A percentile compares a stretch with the other conserved stretches of the same genome.
Conservation (phyloP, 2,888 invertebrate species). For the Trachelus stipa region DNA sequence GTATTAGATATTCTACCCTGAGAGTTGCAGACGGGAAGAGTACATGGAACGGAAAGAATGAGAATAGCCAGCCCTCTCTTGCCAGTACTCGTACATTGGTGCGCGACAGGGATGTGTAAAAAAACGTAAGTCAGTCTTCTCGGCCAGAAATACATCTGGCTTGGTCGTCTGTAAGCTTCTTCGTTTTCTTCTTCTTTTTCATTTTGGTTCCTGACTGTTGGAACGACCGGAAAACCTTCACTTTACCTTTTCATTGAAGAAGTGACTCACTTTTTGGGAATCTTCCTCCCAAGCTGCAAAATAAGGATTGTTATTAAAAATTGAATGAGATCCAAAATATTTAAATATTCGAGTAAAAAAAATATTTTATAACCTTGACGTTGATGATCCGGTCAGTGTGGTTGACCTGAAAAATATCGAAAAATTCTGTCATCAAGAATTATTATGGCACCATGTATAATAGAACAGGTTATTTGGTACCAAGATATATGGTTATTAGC, state of each 20-base stretch:
- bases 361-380: not conserved
- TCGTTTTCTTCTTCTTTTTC: conserved; percentile 16
- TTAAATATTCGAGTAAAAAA: not conserved
- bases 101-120: conserved; percentile 9
- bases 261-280: not conserved
- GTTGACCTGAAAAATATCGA: not conserved
- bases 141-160: conserved; percentile 51
- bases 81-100: not conserved
- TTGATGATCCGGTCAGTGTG: not conserved
- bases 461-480: not conserved
- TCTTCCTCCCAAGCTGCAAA: not conserved
- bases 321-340: not conserved
- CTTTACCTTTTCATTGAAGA: not conserved
- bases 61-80: conserved; percentile 9
- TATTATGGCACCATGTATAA: not conserved
- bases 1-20: not conserved
- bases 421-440: not conserved
- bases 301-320: not conserved
- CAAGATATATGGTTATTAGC: not conserved
- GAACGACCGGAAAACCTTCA: not conserved
- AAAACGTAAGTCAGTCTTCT: conserved; percentile 32
- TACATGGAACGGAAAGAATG: conserved; percentile 8
- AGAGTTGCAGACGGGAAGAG: not conserved
- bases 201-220: not conserved
- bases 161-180: conserved; percentile 33